Evolutionary conservation across 2,797 vertebrate species (phyloP).

Genomic region (Neosalanx taihuensis): DNA sequence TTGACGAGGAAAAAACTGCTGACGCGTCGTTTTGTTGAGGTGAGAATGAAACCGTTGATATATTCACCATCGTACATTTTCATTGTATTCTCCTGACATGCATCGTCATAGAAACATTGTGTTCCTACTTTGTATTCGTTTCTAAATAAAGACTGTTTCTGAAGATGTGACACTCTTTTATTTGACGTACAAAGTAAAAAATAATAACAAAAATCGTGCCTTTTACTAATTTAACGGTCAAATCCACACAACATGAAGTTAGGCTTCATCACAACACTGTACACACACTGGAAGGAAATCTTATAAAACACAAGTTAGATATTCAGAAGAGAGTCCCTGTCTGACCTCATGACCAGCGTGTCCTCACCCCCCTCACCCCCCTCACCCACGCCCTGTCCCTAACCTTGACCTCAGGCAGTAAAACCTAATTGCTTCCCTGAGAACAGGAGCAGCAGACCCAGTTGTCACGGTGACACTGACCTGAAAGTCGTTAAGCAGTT

Average conservation of each 20-base stretch:
- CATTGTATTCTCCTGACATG: conserved; percentile 48
- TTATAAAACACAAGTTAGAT: background rate
- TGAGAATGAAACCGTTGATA: conserved; percentile 22
- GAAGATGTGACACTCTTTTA: conserved; percentile 7
- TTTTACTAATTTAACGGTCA: conserved; percentile 7
- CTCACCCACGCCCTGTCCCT: conserved; percentile 32
- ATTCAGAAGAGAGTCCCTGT: conserved; percentile 36
- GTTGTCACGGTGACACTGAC: conserved; percentile 22
- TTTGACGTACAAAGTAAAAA: background rate
- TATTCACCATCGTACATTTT: conserved; percentile 38
- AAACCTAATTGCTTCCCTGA: conserved; percentile 32
- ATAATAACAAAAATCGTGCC: background rate
- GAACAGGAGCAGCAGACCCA: conserved; percentile 36
- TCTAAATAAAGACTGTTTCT: conserved; percentile 45
- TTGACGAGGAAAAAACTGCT: conserved; percentile 10
- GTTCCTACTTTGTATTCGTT: conserved; percentile 51
- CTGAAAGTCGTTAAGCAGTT: background rate
- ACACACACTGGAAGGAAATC: background rate
- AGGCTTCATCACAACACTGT: background rate
- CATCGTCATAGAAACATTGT: conserved; percentile 29
- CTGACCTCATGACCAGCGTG: conserved; percentile 36
- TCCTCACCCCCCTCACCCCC: conserved; percentile 13
- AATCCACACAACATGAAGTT: background rate
- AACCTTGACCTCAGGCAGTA: conserved; percentile 33
- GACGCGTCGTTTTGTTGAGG: conserved; percentile 12